These are phyloP conservation scores for Paralvinella palmiformis DNA, from an alignment of 1,140 invertebrate genomes.

Conservation along the genomic window DNA sequence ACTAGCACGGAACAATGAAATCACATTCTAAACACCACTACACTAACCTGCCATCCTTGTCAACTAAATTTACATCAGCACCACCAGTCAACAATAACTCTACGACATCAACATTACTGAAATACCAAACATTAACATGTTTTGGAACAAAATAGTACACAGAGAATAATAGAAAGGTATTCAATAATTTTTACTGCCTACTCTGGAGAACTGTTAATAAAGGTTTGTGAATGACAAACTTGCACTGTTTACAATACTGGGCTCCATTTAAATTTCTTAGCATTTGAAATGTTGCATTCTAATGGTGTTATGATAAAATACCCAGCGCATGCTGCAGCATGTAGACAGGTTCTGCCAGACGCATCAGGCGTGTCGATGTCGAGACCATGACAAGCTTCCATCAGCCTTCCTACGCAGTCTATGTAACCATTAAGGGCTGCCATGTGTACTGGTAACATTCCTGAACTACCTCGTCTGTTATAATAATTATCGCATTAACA, in stretches of 20 bases:
- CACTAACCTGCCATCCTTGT: conserved; percentile 47
- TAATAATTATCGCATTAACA: no score
- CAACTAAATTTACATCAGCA: conserved; percentile 53
- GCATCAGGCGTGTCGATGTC: conserved; percentile 53
- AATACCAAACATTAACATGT: conserved; percentile 23
- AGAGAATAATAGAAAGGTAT: no score
- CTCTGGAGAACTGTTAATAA: no score
- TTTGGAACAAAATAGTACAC: no score
- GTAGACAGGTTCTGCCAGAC: conserved; percentile 55
- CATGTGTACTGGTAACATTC: conserved; percentile 60
- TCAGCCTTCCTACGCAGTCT: conserved; percentile 55
- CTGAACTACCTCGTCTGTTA: conserved; percentile 44
- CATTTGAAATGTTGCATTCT: no score
- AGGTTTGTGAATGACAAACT: no score
- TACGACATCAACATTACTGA: conserved; percentile 59
- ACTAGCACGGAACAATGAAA: no score
- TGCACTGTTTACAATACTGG: no score
- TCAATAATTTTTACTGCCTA: no score
- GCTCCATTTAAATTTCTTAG: no score
- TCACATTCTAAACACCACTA: no score
- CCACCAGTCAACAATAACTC: conserved; percentile 59
- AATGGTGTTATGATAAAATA: no score
- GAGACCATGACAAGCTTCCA: conserved; percentile 51
- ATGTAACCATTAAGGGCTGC: conserved; percentile 59
- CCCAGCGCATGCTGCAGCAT: conserved; percentile 56